Base-by-base conservation (phyloP, 2,888 invertebrate genomes). In the Clivina fossor region DNA sequence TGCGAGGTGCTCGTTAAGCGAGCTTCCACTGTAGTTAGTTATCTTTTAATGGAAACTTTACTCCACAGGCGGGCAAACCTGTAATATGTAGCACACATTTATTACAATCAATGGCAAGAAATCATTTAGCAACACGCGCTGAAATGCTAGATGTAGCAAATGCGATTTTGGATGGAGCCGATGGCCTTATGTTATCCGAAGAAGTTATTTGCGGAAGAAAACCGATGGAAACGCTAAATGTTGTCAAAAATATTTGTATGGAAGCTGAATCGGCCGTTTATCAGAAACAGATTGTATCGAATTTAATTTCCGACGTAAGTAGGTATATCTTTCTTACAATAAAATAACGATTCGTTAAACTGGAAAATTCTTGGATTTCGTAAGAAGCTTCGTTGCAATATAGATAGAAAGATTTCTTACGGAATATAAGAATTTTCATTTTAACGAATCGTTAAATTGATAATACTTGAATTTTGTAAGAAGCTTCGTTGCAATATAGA, bases 121-220 rank as follows among this genome's bases (percentile, higher is more conserved):
- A 82, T 74, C 90, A 81, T 65, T 79, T 80, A 59, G 88, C 84
- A 61, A 91, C 85, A 49, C 82, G 82, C 73, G 86, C 89, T 9
- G 90, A 90, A 74, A 80, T 84, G n/a, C 83, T 88, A 15, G 93
- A 94, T 70, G 90, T 95, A n/a, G 93, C 93, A 16, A 94, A 94
- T 73, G 85, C 93, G 8, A 84, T 96, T 33, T 76, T 93, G 16
- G 94, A 95, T 73, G 94, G 94, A 3, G 88, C 86, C 32, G 94
- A 94, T 72, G 92, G 92, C 64, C 83, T 94, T 47, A 84, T 94
- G 81, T 78, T 95, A 68, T 82, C 86, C n/a, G 86, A 87, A 59
- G 88, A 90, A 70, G 88, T 88, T 0, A 86, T 88, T 19, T 86
- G 87, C 69, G 88, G 89, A 44, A 79, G 80, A 18, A 86, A 85